Evolutionary conservation across 2,797 vertebrate species (phyloP), one percentile per base, ranked within the genome.

Genomic region (Mus minutoides): DNA sequence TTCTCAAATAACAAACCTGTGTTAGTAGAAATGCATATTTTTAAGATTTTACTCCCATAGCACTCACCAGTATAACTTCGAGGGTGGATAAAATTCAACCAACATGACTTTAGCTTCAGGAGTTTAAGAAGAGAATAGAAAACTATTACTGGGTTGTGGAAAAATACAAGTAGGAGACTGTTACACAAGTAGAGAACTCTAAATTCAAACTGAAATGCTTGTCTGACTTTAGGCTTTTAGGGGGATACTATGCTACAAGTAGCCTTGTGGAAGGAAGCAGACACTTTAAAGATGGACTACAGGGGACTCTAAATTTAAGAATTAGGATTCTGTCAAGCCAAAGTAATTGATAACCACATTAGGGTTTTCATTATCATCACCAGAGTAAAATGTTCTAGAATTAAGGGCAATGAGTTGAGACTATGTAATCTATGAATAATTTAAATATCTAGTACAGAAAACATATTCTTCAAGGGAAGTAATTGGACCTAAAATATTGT

Each of bases 371-470:
- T 62, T 91, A 91, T 85, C 54, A 75, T 56, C 29, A 13, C 10
- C 58, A 60, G 60, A 94, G 56, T 34, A n/a, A 90, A 43, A 86
- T 5, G 31, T 4, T 46, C 84, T 76, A 94, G 12, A 37, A 90
- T 92, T 56, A 92, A 92, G 64, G 40, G 46, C 17, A 80, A 34
- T 12, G 89, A 84, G n/a, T n/a, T 0, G 83, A 7, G 0, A 76
- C 49, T 69, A 83, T 37, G 4, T 67, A 19, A 86, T 49, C 29
- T 56, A 88, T 5, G 67, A 91, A 79, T 71, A 82, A 60, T 84
- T 94, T 86, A 94, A 58, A 22, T 88, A n/a, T 22, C 58, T 86
- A 26, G 82, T 37, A 22, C 52, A n/a, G 21, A 88, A 87, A 69
- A 88, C 40, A 46, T 89, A 62, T 54, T 40, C 12, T 92, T 90